These are phyloP conservation scores for Scleropages formosus DNA, from an alignment of 2,797 vertebrate species.

Conservation along the genomic window DNA sequence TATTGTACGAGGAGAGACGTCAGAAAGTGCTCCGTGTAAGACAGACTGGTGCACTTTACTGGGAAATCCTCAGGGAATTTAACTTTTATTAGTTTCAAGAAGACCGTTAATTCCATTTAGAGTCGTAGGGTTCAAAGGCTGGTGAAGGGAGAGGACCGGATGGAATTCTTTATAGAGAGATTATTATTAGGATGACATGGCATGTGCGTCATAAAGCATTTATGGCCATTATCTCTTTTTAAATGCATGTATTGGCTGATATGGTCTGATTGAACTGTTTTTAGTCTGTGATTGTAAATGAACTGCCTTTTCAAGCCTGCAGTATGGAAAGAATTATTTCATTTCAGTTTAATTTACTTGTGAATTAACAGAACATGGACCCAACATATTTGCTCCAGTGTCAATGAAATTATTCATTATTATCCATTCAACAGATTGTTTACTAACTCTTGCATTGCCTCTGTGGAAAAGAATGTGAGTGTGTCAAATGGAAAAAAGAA, in stretches of 20 bases:
- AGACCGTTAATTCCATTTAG: no score
- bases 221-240: no score
- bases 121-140: not conserved
- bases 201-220: not conserved
- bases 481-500: not conserved
- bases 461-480: not conserved
- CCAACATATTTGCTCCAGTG: no score
- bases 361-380: no score
- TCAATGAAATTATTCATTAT: no score
- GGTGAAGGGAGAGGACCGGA: not conserved
- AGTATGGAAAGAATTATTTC: not conserved
- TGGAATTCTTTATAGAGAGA: not conserved
- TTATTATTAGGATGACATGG: not conserved
- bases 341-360: no score
- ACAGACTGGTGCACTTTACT: not conserved
- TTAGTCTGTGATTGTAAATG: no score
- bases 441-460: no score
- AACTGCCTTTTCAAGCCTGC: no score
- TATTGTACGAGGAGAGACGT: no score
- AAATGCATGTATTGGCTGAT: not conserved
- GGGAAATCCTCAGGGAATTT: constrained; percentile 1
- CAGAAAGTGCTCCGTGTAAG: no score
- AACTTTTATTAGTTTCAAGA: not conserved
- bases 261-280: not conserved
- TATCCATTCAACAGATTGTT: no score